Conservation (phyloP, 2,113 vertebrate species). For the Eretmochelys imbricata region DNA sequence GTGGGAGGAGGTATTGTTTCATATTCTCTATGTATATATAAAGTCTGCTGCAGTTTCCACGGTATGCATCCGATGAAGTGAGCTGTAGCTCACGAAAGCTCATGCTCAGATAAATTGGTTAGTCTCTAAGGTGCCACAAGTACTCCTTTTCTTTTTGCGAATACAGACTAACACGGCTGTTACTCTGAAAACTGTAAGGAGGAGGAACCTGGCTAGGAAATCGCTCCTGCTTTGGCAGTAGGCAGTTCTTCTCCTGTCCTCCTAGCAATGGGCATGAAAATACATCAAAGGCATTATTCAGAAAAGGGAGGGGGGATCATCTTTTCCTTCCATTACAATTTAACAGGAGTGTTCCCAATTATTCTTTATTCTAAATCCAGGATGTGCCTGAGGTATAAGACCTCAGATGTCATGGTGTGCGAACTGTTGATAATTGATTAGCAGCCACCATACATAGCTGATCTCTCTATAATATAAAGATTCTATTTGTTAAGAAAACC, state of each 20-base stretch:
- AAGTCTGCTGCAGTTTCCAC: too few species aligned
- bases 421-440: not conserved
- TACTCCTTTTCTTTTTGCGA: too few species aligned
- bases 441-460: not conserved
- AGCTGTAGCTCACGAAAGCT: too few species aligned
- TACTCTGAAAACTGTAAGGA: rapidly evolving
- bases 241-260: not conserved
- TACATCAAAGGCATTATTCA: not conserved
- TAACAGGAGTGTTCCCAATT: not conserved
- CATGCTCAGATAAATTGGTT: too few species aligned
- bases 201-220: not conserved
- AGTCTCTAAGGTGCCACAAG: too few species aligned
- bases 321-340: not conserved
- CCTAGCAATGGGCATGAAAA: not conserved
- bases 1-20: too few species aligned
- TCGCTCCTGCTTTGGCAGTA: not conserved
- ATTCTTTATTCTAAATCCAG: not conserved
- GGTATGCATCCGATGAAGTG: too few species aligned
- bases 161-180: too few species aligned
- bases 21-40: too few species aligned
- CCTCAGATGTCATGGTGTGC: not conserved
- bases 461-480: not conserved
- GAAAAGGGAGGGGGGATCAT: rapidly evolving
- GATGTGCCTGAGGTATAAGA: not conserved
- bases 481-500: not conserved